phyloP scores from a whole-genome alignment of 2,113 vertebrate species.

The Oreocharis arfaki region DNA sequence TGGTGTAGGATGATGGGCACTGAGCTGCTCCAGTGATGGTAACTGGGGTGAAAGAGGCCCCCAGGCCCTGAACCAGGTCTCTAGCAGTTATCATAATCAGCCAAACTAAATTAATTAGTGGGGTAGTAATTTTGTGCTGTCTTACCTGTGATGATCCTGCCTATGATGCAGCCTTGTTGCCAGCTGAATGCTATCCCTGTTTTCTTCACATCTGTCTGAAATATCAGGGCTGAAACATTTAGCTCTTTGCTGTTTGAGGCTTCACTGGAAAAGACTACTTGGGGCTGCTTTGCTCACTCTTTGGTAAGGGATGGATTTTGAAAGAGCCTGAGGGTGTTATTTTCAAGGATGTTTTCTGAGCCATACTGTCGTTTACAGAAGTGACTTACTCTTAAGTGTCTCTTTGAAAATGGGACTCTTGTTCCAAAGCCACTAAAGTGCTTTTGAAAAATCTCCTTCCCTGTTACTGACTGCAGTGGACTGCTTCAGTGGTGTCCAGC shows the following conservation, averaged over 20 bases:
- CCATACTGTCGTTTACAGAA: background rate
- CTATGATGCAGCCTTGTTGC: background rate
- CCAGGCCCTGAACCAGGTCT: background rate
- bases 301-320: background rate
- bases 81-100: background rate
- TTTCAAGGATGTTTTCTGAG: slow-evolving; percentile 2
- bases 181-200: background rate
- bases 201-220: background rate
- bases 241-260: background rate
- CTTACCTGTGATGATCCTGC: background rate
- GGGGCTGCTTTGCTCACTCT: background rate
- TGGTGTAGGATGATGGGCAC: background rate
- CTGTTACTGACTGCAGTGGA: background rate
- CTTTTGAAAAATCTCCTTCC: background rate
- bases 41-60: background rate
- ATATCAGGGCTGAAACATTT: background rate
- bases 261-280: background rate
- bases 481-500: background rate
- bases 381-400: background rate
- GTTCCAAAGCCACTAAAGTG: background rate
- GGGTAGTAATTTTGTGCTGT: background rate
- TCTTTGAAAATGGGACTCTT: slow-evolving; percentile 7
- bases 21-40: background rate
- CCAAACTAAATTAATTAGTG: background rate
- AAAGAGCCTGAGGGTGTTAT: background rate